Conservation (phyloP, 1,140 invertebrate species). For the Thalassaphorura encarpata region DNA sequence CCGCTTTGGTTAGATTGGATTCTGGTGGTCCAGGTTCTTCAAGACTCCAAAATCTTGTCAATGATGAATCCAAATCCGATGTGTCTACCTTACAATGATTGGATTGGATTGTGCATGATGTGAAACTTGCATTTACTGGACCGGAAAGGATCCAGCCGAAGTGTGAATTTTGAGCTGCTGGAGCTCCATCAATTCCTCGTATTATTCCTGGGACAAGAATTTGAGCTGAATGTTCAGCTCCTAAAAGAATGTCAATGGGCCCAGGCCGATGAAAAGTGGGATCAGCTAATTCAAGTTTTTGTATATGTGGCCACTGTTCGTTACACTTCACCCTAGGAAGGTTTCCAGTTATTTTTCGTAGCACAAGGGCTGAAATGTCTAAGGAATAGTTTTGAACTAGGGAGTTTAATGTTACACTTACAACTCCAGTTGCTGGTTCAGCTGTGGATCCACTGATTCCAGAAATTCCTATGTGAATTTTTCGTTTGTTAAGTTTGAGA, state of each 20-base stretch:
- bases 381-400: not conserved
- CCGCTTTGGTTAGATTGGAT: not conserved
- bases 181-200: not conserved
- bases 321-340: not conserved
- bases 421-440: not conserved
- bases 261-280: not conserved
- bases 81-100: not conserved
- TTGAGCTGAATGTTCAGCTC: not conserved
- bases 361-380: not conserved
- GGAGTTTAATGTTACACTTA: not conserved
- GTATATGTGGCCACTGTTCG: not conserved
- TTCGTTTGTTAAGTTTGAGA: not conserved
- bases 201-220: not conserved
- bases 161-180: not conserved
- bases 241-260: slow-evolving; percentile 1
- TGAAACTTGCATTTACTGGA: not conserved
- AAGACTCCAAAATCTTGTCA: not conserved
- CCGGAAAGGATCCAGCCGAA: not conserved
- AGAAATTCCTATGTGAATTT: not conserved
- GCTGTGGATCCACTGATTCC: not conserved
- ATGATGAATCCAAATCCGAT: not conserved
- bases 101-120: not conserved
- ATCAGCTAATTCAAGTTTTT: not conserved
- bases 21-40: not conserved
- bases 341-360: not conserved